phyloP scores from a whole-genome alignment of 2,797 vertebrate species.

The Cheracebus regulus region DNA sequence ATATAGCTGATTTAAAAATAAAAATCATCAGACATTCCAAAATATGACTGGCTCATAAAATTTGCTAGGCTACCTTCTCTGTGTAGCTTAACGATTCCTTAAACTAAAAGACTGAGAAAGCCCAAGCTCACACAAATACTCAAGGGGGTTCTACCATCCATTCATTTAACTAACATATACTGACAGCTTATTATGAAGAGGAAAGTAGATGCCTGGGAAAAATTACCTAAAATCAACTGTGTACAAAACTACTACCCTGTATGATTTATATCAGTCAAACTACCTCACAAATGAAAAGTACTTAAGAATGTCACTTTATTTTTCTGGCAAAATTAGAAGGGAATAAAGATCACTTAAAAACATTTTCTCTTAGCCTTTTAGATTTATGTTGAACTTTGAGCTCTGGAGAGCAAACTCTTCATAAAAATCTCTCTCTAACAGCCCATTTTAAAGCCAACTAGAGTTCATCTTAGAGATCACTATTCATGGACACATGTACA shows the following conservation, averaged over 20 bases:
- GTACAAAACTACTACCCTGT: not conserved
- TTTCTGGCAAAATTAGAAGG: not conserved
- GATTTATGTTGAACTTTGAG: not conserved
- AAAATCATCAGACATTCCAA: not conserved
- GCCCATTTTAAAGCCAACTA: not conserved
- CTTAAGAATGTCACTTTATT: not conserved
- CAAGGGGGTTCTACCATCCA: too few relatives aligned
- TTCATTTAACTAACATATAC: not conserved
- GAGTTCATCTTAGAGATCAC: not conserved
- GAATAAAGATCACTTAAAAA: not conserved
- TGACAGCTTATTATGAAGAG: not conserved
- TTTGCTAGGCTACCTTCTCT: not conserved
- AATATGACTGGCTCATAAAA: not conserved
- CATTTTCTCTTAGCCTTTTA: not conserved
- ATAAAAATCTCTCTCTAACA: not conserved
- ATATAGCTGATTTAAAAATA: not conserved
- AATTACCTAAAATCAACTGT: not conserved
- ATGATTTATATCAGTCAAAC: not conserved
- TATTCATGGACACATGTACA: fast-evolving
- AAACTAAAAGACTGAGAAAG: not conserved
- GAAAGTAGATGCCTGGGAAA: not conserved
- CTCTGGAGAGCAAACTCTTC: not conserved
- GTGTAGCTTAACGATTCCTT: not conserved
- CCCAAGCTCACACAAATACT: not conserved
- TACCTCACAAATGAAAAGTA: not conserved